phyloP scores from a whole-genome alignment of 2,888 invertebrate species.

The Luperina testacea region DNA sequence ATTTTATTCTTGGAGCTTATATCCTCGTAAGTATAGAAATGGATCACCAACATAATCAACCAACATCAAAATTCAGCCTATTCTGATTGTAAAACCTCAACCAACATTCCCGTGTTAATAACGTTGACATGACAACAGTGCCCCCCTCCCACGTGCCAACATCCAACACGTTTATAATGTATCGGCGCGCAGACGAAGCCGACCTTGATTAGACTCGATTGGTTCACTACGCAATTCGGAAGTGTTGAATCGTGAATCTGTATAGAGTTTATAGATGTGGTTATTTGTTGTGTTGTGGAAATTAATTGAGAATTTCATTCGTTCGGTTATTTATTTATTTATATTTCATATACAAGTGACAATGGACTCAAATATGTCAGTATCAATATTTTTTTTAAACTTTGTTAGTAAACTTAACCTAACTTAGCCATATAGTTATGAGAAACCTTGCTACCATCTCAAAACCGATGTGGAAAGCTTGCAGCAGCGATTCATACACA shows the following conservation, averaged over 20 bases:
- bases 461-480: too few species aligned
- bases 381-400: too few species aligned
- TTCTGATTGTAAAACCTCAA: conserved; percentile 43
- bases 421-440: too few species aligned
- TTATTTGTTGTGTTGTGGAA: conserved; percentile 63
- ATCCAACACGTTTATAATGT: conserved; percentile 41
- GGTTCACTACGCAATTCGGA: conserved; percentile 78
- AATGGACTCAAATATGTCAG: too few species aligned
- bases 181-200: conserved; percentile 37
- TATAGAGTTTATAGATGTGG: conserved; percentile 69
- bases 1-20: too few species aligned
- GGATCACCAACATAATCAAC: background rate
- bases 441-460: too few species aligned
- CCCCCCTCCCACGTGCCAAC: conserved; percentile 18
- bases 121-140: conserved; percentile 36
- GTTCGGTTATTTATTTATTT: too few species aligned
- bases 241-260: conserved; percentile 73
- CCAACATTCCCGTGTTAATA: conserved; percentile 39
- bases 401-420: too few species aligned
- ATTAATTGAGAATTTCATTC: too few species aligned
- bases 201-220: conserved; percentile 76
- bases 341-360: too few species aligned
- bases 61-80: conserved; percentile 14
- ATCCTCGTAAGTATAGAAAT: too few species aligned
- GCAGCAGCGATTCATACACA: too few species aligned